A percentile compares a stretch with the other conserved stretches of the same genome.
Evolutionary conservation across 37 sponge, comb jelly and placozoan genomes (phyloP).

Genomic region (Hormiphora californensis): DNA sequence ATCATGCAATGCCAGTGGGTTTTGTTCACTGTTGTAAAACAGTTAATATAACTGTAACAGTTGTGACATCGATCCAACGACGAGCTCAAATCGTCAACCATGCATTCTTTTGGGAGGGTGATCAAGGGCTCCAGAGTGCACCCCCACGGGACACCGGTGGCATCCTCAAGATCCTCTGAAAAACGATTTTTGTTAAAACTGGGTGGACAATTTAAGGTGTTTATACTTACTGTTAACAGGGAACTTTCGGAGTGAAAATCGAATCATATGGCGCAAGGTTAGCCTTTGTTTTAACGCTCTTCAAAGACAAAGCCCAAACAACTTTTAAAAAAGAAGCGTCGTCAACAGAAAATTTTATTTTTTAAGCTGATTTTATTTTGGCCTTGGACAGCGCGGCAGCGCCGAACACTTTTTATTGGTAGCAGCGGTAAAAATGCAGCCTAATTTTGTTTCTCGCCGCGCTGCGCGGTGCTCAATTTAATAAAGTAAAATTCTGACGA

Average conservation of each 20-base stretch:
- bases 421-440: no score
- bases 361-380: no score
- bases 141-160: not conserved
- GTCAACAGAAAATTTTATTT: no score
- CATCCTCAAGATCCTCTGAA: not conserved
- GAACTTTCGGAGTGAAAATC: not conserved
- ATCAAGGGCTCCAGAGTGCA: not conserved
- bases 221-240: not conserved
- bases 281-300: no score
- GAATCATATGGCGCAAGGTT: no score
- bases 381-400: no score
- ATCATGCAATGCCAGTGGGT: conserved; percentile 22
- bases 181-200: not conserved
- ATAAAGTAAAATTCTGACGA: no score
- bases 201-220: not conserved
- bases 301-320: no score
- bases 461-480: no score
- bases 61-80: not conserved
- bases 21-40: not conserved
- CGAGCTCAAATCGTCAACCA: not conserved
- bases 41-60: conserved; percentile 20
- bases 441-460: no score
- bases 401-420: no score
- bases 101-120: not conserved
- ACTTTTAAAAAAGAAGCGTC: no score